phyloP scores from a whole-genome alignment of 1,140 invertebrate species.

The Cylas formicarius region DNA sequence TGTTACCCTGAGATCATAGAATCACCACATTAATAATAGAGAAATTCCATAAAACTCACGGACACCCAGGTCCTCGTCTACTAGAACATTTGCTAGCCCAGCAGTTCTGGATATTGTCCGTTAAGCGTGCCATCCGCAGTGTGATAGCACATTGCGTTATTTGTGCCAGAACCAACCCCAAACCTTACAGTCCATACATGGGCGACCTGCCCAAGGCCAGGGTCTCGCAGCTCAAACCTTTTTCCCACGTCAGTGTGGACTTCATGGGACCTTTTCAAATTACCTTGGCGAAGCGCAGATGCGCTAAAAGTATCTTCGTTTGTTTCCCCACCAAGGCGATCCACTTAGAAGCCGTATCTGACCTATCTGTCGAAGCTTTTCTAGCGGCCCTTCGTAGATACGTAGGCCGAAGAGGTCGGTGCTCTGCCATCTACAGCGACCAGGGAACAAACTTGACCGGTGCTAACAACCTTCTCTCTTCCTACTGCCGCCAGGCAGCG shows the following conservation, averaged over 20 bases:
- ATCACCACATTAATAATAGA: slow-evolving; percentile 5
- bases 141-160: no score
- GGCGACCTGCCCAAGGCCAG: not conserved
- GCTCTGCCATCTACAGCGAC: slow-evolving; percentile 32
- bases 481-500: not conserved
- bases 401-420: slow-evolving; percentile 15
- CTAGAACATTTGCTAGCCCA: slow-evolving; percentile 9
- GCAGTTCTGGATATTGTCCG: slow-evolving; percentile 10
- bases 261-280: slow-evolving; percentile 8
- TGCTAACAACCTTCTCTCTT: slow-evolving; percentile 17
- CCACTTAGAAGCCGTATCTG: slow-evolving; percentile 15
- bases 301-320: slow-evolving; percentile 33
- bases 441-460: slow-evolving; percentile 39
- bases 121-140: not conserved
- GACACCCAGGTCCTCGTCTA: slow-evolving; percentile 5
- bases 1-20: slow-evolving; percentile 6
- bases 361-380: slow-evolving; percentile 14
- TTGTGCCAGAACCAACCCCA: no score
- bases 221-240: slow-evolving; percentile 8
- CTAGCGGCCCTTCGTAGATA: slow-evolving; percentile 15
- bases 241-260: slow-evolving; percentile 4
- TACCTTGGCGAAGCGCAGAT: slow-evolving; percentile 6
- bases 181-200: no score
- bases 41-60: slow-evolving; percentile 2
- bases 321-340: slow-evolving; percentile 15